phyloP scores from a whole-genome alignment of 2,113 vertebrate species.

The Craseonycteris thonglongyai region DNA sequence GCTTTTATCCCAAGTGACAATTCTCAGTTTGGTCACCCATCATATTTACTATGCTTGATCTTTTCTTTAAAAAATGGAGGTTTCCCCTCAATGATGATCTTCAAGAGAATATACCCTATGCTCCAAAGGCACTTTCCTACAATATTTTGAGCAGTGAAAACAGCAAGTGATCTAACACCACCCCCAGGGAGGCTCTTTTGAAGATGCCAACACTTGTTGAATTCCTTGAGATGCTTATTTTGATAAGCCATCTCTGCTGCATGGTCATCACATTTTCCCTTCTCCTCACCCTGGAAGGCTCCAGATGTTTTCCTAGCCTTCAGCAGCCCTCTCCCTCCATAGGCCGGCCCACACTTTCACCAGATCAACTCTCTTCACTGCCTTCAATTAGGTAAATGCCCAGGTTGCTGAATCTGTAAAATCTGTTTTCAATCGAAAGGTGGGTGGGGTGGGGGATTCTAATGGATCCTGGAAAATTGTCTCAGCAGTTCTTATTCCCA shows the following conservation, averaged over 20 bases:
- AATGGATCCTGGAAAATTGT: slow-evolving; percentile 42
- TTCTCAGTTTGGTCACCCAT: not conserved
- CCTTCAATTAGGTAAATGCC: slow-evolving; percentile 51
- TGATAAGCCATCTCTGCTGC: not conserved
- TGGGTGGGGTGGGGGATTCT: not conserved
- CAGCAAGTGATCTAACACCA: not conserved
- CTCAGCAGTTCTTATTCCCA: slow-evolving; percentile 55
- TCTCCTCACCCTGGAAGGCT: not conserved
- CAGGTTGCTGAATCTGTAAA: slow-evolving; percentile 59
- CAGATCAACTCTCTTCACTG: not conserved
- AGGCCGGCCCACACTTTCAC: not conserved
- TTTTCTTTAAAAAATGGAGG: slow-evolving; percentile 12
- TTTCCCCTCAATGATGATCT: not conserved
- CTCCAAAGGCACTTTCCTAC: not conserved
- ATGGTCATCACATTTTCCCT: not conserved
- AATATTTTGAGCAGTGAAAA: not conserved
- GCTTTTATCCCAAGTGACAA: not conserved
- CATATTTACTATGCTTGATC: not conserved
- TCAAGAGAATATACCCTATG: not conserved
- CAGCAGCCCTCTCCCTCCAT: not conserved
- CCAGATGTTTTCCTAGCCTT: not conserved
- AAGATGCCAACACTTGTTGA: slow-evolving; percentile 24
- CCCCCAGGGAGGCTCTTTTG: not conserved
- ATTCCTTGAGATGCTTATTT: not conserved
- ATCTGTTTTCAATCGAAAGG: slow-evolving; percentile 27